Evolutionary conservation across 2,113 vertebrate species (phyloP).

Genomic region (Syngnathoides biaculeatus): DNA sequence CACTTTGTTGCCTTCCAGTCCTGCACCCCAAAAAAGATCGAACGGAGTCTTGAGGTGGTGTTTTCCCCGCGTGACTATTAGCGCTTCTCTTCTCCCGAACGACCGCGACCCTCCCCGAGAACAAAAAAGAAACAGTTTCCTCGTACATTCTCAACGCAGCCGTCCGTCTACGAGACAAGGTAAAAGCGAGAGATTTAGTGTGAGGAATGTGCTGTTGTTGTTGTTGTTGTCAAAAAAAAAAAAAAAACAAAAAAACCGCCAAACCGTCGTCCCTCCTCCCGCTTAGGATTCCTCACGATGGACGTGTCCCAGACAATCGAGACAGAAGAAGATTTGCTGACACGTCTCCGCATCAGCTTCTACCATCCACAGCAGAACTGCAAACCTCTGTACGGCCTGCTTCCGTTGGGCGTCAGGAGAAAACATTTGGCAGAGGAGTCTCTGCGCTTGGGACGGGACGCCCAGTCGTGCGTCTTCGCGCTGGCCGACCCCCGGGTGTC

Average conservation of each 20-base stretch:
- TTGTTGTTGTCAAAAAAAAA: no score
- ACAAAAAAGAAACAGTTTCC: background rate
- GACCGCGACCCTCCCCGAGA: background rate
- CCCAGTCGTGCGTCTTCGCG: slow-evolving; percentile 70
- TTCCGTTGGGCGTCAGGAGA: slow-evolving; percentile 59
- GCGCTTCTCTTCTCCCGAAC: no score
- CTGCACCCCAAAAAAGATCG: no score
- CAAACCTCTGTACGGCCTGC: slow-evolving; percentile 64
- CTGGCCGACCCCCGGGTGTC: slow-evolving; percentile 80
- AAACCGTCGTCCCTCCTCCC: no score
- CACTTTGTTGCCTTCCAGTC: no score
- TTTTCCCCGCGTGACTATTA: no score
- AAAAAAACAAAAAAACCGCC: no score
- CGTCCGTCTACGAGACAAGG: no score
- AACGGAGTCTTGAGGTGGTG: no score
- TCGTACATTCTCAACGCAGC: background rate
- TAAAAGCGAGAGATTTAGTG: background rate
- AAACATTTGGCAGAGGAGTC: slow-evolving; percentile 69
- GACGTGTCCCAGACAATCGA: slow-evolving; percentile 70
- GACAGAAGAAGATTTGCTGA: slow-evolving; percentile 80
- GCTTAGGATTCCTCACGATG: slow-evolving; percentile 24
- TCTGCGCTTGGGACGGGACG: slow-evolving; percentile 80
- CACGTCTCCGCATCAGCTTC: slow-evolving; percentile 79
- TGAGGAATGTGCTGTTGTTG: background rate
- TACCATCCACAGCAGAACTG: slow-evolving; percentile 79